A percentile compares a stretch with the other conserved stretches of the same genome.
These are phyloP conservation scores for Brachyopa scutellaris DNA, from an alignment of 2,888 invertebrate species.

Conservation along the genomic window DNA sequence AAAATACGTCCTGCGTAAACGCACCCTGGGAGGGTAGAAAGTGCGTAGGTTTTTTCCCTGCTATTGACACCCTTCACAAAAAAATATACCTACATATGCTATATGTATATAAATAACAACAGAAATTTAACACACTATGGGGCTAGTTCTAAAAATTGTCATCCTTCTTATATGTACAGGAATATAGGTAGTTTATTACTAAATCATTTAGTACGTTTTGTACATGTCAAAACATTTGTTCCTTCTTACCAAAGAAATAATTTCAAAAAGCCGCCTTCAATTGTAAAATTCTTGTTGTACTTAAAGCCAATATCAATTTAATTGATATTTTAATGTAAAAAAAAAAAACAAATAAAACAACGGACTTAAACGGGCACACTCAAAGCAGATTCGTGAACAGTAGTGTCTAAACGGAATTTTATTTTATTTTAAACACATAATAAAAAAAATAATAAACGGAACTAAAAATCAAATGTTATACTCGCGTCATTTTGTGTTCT, in stretches of 20 bases:
- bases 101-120: neutral
- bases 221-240: no score
- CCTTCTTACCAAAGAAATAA: no score
- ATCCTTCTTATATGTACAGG: no score
- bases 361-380: slow-evolving; percentile 13
- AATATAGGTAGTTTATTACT: no score
- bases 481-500: slow-evolving; percentile 54
- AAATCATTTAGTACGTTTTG: no score
- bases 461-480: slow-evolving; percentile 39
- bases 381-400: slow-evolving; percentile 19
- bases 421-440: slow-evolving; percentile 19
- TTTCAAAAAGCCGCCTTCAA: no score
- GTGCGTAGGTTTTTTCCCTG: slow-evolving; percentile 38
- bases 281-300: no score
- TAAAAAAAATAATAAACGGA: slow-evolving; percentile 43
- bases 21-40: slow-evolving; percentile 67
- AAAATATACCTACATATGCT: neutral
- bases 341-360: slow-evolving; percentile 10
- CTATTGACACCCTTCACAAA: slow-evolving; percentile 42
- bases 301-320: slow-evolving; percentile 52
- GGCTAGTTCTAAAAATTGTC: slow-evolving; percentile 22
- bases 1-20: slow-evolving; percentile 70
- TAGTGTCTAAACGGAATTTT: slow-evolving; percentile 42
- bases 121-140: slow-evolving; percentile 18
- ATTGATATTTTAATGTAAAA: slow-evolving; percentile 28